Evolutionary conservation across 2,797 vertebrate genomes (phyloP), one percentile per base, ranked within the genome.

Genomic region (Sebastes matsubarae): DNA sequence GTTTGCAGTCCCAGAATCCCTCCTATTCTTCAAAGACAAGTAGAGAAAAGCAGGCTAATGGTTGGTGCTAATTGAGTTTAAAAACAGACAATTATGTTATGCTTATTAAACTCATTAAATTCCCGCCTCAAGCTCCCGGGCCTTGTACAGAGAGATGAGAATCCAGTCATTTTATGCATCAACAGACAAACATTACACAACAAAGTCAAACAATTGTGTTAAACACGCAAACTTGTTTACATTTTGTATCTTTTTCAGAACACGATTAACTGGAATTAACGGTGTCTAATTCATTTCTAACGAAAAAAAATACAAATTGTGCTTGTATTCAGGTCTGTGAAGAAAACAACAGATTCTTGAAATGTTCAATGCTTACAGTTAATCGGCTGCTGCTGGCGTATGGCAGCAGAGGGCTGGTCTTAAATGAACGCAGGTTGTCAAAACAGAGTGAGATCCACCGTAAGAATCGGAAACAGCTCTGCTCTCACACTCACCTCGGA

Each of bases 81-180:
- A 79, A 86, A 90, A 75, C 77, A 81, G 76, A 89, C 84, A 82
- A 89, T 88, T 88, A 75, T 54, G 72, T 79, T 71, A 70, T 77
- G 79, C 77, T 92, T 84, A 90, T 87, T 88, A 87, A 88, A 86
- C 77, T 87, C 74, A 84, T 90, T 88, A 89, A 72, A 87, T 77
- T 83, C 71, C 71, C 59, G 74, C 86, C 76, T 86, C 34, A 4
- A 85, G 84, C 84, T 88, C 46, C 20, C 8, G 2, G 38, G 69
- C 59, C 55, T 76, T 60, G 36, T 5, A 69, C 67, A 82, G 34
- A 83, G 55, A 86, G 68, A 87, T 30, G 76, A 78, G 71, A 73
- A 82, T 68, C 76, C 71, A 72, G 30, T 75, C 77, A 81, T 87
- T 89, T 89, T 77, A 81, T 77, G 80, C 86, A 87, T 85, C 74